phyloP scores from a whole-genome alignment of 2,113 vertebrate species.

The Hyperoodon ampullatus region DNA sequence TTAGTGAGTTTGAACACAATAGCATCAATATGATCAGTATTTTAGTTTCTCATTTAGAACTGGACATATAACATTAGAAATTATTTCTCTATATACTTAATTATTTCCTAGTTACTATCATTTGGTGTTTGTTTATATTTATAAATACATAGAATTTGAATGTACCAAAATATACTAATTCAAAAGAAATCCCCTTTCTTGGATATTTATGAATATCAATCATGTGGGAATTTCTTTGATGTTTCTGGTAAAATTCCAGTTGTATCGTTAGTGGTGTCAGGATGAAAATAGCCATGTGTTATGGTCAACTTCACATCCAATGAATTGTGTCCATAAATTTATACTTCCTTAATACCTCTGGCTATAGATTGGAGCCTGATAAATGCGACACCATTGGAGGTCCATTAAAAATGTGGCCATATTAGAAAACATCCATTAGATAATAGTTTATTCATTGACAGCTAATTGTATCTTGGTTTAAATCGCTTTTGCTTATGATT shows the following conservation, averaged over 20 bases:
- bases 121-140: not conserved
- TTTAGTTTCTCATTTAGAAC: conserved; percentile 7
- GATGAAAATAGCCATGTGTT: conserved; percentile 57
- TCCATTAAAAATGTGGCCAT: conserved; percentile 46
- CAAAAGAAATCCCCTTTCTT: not conserved
- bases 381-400: conserved; percentile 67
- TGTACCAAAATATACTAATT: not conserved
- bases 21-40: not conserved
- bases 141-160: not conserved
- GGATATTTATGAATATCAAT: not conserved
- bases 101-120: not conserved
- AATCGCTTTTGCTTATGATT: not conserved
- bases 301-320: conserved; percentile 65
- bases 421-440: not conserved
- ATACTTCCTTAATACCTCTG: conserved; percentile 66
- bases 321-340: conserved; percentile 65
- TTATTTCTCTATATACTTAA: not conserved
- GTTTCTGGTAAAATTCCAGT: not conserved
- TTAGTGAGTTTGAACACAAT: not conserved
- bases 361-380: conserved; percentile 64
- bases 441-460: conserved; percentile 17
- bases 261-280: not conserved
- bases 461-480: not conserved
- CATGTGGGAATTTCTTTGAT: not conserved
- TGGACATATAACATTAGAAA: conserved; percentile 2